Conservation (phyloP, 2,113 vertebrate genomes). For the western clawed frog (Xenopus tropicalis) region DNA sequence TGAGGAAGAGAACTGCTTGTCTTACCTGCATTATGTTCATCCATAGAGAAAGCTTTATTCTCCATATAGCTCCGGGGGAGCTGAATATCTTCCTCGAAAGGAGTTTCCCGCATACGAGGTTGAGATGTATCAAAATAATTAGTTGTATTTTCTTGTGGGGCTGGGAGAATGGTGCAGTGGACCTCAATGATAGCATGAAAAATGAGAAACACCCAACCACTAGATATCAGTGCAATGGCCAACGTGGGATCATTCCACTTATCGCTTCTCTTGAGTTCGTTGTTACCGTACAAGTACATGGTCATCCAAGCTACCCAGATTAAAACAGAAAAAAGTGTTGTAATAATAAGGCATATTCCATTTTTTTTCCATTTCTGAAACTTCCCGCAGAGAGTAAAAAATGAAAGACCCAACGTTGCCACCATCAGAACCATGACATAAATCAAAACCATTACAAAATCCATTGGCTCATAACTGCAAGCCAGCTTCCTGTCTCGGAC, state of each 20-base stretch:
- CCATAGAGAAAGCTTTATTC: constrained; percentile 92
- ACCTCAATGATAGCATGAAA: constrained; percentile 90
- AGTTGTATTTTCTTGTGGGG: constrained; percentile 84
- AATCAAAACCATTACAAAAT: constrained; percentile 85
- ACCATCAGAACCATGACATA: constrained; percentile 85
- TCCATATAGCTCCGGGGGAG: constrained; percentile 93
- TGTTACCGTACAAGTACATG: constrained; percentile 89
- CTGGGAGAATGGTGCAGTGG: constrained; percentile 79
- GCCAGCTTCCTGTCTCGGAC: constrained; percentile 79
- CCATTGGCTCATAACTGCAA: constrained; percentile 85
- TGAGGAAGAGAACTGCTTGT: not conserved
- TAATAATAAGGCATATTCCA: constrained; percentile 79
- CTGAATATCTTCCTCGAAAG: constrained; percentile 91
- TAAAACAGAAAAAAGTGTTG: constrained; percentile 79
- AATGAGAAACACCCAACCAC: constrained; percentile 91
- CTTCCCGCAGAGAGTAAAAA: constrained; percentile 85
- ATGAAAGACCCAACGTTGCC: constrained; percentile 70
- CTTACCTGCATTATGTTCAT: constrained; percentile 87
- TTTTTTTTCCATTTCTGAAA: constrained; percentile 87
- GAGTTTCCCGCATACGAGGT: constrained; percentile 89
- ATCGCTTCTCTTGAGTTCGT: constrained; percentile 69
- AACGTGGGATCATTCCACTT: constrained; percentile 86
- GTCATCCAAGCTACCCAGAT: constrained; percentile 93
- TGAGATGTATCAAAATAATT: constrained; percentile 96
- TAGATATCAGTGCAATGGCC: constrained; percentile 85